Evolutionary conservation across 2,113 vertebrate species (phyloP).

Genomic region (Phyllostomus discolor): DNA sequence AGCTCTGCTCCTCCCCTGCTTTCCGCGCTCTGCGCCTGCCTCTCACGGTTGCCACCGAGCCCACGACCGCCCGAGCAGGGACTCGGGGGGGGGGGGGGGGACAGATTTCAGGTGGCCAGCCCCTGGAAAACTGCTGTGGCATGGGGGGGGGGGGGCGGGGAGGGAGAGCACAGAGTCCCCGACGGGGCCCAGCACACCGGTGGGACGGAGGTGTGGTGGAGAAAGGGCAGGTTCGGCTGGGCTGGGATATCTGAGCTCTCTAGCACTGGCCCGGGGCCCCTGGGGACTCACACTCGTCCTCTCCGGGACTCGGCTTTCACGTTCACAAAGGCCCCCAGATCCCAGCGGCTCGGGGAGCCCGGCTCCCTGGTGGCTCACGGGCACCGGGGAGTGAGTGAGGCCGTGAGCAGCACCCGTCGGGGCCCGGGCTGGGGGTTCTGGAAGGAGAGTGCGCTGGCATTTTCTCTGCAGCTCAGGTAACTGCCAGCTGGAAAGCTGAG

Average conservation of each 20-base stretch:
- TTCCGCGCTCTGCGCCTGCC: not conserved
- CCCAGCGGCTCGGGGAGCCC: not conserved
- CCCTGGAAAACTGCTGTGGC: not conserved
- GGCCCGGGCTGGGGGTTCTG: no score
- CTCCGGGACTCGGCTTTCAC: not conserved
- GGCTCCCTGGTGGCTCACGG: not conserved
- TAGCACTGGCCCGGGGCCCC: not conserved
- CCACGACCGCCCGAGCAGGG: not conserved
- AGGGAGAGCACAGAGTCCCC: no score
- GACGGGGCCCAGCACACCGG: fast-evolving
- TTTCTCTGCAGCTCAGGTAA: not conserved
- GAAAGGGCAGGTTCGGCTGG: not conserved
- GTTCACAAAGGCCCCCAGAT: not conserved
- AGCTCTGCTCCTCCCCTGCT: not conserved
- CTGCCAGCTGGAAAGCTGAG: not conserved
- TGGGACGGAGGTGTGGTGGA: fast-evolving
- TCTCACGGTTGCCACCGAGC: not conserved
- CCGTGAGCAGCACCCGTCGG: not conserved
- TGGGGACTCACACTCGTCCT: not conserved
- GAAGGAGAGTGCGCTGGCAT: not conserved
- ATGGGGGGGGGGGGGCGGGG: no score
- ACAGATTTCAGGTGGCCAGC: not conserved
- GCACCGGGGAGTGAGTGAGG: not conserved
- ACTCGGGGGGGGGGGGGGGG: not conserved
- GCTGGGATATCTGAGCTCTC: not conserved